phyloP scores from a whole-genome alignment of 2,888 invertebrate species.

The Pemphredon lugubris region DNA sequence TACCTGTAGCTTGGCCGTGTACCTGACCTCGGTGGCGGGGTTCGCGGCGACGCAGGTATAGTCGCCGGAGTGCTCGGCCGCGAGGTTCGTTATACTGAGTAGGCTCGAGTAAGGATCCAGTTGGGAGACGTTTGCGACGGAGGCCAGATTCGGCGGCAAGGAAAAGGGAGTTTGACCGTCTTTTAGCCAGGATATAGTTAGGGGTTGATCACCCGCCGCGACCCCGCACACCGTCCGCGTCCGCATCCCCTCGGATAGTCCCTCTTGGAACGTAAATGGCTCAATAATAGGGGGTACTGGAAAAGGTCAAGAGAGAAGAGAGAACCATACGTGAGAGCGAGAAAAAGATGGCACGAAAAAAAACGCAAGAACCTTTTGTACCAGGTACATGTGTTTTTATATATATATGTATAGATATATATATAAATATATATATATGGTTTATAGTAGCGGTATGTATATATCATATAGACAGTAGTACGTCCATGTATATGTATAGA shows the following conservation, averaged over 20 bases:
- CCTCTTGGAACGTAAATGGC: slow-evolving; percentile 92
- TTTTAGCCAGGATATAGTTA: slow-evolving; percentile 91
- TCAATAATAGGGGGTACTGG: slow-evolving; percentile 93
- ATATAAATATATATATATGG: slow-evolving; percentile 51
- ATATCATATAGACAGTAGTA: slow-evolving; percentile 69
- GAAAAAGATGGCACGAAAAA: slow-evolving; percentile 82
- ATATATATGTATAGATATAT: slow-evolving; percentile 53
- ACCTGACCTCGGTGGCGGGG: slow-evolving; percentile 90
- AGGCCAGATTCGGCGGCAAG: slow-evolving; percentile 85
- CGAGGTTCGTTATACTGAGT: slow-evolving; percentile 89
- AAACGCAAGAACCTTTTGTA: slow-evolving; percentile 77
- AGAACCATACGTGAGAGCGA: slow-evolving; percentile 84
- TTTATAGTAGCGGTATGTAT: slow-evolving; percentile 59
- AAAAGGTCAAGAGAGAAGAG: slow-evolving; percentile 82
- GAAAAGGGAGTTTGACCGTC: slow-evolving; percentile 85
- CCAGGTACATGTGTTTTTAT: slow-evolving; percentile 69
- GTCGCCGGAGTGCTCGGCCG: slow-evolving; percentile 89
- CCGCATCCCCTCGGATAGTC: slow-evolving; percentile 91
- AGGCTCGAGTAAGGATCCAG: slow-evolving; percentile 90
- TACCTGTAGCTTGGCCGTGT: slow-evolving; percentile 90
- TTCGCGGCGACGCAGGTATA: slow-evolving; percentile 91
- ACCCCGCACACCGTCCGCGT: slow-evolving; percentile 91
- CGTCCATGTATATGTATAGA: slow-evolving; percentile 70
- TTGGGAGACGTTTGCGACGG: slow-evolving; percentile 86
- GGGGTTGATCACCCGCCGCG: slow-evolving; percentile 90